Evolutionary conservation across 2,113 vertebrate species (phyloP).

Genomic region (Accipiter cooperii): DNA sequence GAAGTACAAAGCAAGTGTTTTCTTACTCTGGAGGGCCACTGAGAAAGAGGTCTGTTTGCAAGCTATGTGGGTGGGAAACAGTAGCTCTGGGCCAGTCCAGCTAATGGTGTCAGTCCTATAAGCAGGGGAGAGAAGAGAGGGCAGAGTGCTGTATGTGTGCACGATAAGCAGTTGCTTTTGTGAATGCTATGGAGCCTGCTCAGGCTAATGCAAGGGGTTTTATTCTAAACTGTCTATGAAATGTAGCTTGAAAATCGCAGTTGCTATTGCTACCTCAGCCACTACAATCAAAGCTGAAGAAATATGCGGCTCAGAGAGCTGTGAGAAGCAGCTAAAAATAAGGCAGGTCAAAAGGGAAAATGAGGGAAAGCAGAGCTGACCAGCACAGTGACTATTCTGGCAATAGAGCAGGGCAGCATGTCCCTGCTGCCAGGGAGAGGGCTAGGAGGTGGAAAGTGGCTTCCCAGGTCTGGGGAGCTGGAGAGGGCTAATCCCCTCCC

Average conservation of each 20-base stretch:
- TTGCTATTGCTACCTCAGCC: conserved; percentile 35
- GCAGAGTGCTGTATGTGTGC: neutral
- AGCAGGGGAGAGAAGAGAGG: neutral
- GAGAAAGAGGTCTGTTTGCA: neutral
- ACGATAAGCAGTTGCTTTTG: neutral
- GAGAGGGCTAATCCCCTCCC: neutral
- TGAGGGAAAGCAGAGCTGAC: neutral
- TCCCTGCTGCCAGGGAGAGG: neutral
- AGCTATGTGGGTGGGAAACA: neutral
- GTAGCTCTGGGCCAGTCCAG: neutral
- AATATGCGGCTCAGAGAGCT: neutral
- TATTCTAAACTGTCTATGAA: neutral
- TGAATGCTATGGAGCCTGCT: neutral
- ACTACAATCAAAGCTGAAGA: conserved; percentile 10
- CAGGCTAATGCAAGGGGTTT: neutral
- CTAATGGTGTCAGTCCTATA: neutral
- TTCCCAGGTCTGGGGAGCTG: neutral
- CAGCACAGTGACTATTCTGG: neutral
- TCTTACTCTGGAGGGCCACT: neutral
- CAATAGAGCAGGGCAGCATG: neutral
- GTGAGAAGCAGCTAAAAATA: neutral
- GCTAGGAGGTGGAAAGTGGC: neutral
- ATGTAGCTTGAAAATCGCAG: neutral
- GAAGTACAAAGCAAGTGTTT: neutral
- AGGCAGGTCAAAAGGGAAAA: neutral